These are phyloP conservation scores for Spea hammondii DNA, from an alignment of 2,797 vertebrate genomes.

Conservation along the genomic window DNA sequence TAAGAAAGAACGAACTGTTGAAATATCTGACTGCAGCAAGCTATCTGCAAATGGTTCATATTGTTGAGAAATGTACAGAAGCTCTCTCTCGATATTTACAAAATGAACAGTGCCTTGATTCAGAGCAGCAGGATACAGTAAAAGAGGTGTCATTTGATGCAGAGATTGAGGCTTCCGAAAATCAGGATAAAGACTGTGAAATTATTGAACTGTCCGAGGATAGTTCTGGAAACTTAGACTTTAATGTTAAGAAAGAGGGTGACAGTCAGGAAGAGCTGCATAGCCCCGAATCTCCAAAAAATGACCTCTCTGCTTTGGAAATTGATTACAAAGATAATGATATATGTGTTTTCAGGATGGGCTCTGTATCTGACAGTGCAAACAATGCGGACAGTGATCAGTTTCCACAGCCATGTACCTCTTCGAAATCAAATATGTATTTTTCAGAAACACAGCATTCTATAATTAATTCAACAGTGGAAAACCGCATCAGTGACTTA, in stretches of 20 bases:
- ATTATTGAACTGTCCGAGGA: slow-evolving; percentile 76
- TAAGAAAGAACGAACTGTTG: slow-evolving; percentile 90
- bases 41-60: slow-evolving; percentile 97
- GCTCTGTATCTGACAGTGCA: slow-evolving; percentile 60
- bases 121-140: slow-evolving; percentile 58
- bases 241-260: slow-evolving; percentile 63
- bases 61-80: slow-evolving; percentile 91
- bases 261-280: slow-evolving; percentile 20
- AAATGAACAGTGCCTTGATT: slow-evolving; percentile 67
- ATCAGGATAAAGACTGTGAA: slow-evolving; percentile 70
- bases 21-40: slow-evolving; percentile 96
- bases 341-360: slow-evolving; percentile 73
- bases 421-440: slow-evolving; percentile 70
- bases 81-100: slow-evolving; percentile 73
- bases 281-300: slow-evolving; percentile 58
- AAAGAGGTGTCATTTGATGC: slow-evolving; percentile 58
- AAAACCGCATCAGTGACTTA: slow-evolving; percentile 67
- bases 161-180: slow-evolving; percentile 28
- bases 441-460: slow-evolving; percentile 75
- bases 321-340: slow-evolving; percentile 71
- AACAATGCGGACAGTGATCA: slow-evolving; percentile 59
- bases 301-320: slow-evolving; percentile 63
- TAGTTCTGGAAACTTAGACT: slow-evolving; percentile 60
- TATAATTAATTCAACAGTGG: slow-evolving; percentile 74
- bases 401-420: slow-evolving; percentile 72